Evolutionary conservation across 2,888 invertebrate species (phyloP).

Genomic region (Drosophila hamatofila): DNA sequence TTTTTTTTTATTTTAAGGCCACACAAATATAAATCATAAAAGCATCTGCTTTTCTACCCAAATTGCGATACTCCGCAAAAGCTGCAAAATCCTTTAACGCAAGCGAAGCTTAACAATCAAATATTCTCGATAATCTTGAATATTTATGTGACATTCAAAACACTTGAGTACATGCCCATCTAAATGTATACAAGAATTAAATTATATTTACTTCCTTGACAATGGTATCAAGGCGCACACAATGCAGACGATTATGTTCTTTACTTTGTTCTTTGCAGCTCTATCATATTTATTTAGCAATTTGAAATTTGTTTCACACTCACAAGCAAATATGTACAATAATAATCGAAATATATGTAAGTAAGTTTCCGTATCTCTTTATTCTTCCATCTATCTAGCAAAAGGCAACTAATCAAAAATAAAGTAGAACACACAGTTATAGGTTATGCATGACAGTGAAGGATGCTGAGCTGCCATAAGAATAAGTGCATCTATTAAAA

Average conservation of each 20-base stretch:
- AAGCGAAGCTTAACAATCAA: background rate
- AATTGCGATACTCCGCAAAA: background rate
- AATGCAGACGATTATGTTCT: background rate
- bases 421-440: background rate
- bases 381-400: background rate
- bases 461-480: background rate
- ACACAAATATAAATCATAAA: background rate
- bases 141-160: background rate
- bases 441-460: conserved; percentile 2
- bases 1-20: no score
- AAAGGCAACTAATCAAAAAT: conserved; percentile 2
- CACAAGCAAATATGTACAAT: background rate
- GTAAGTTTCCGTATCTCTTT: background rate
- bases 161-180: background rate
- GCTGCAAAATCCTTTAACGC: background rate
- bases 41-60: background rate
- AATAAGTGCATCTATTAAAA: conserved; percentile 6
- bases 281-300: background rate
- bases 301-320: background rate
- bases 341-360: background rate
- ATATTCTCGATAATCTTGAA: background rate
- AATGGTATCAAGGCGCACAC: background rate
- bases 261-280: background rate
- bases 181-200: background rate
- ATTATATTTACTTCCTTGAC: background rate